Base-by-base conservation (phyloP, 1,140 invertebrate genomes). In the Aphelenchoides avenae region DNA sequence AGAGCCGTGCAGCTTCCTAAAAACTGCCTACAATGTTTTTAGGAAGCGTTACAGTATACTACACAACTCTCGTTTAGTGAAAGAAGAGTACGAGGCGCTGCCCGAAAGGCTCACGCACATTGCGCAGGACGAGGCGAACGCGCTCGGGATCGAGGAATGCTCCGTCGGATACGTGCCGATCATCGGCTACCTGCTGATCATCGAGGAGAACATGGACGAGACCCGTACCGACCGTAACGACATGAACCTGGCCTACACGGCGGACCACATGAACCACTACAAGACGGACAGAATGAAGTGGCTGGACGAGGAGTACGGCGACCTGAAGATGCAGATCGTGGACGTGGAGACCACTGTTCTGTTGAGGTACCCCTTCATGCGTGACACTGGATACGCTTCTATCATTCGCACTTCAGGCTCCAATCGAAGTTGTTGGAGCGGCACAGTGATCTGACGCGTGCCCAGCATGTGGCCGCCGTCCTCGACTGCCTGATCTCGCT, bases 321-420 rank as follows among this genome's bases (percentile, higher is more conserved):
- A 75, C 48, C 67, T 75, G 18, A 66, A 68, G 48, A 62, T 71
- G 68, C 40, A 62, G 33, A 74, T 75, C 41, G 68, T 75, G 29
- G 73, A 75, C 42, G 52, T 24, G 15, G 75, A 75, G 49, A 77
- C 69, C 13, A 66, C 64, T 18, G 73, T 77, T 36, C 58, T 60
- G 26, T 36, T 75, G 2, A 50, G 63, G 68, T 67, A 42, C 34
- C 34, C 34, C n/a, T 36, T 36, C 11, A 36, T 11, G n/a, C 11
- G n/a, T 13, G 34, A 36, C 11, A 36, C 11, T n/a, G n/a, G n/a
- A 36, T 48, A 47, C 11, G n/a, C 42, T 31, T n/a, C 37, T 55
- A 36, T 36, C 13, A 36, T 36, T 13, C 18, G 13, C 34, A 61
- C n/a, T 64, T 43, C 42, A 76, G 71, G 43, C 33, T 73, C 1